Percentiles rank a stretch among this genome's conserved stretches.
These are phyloP conservation scores for Megalurothrips usitatus DNA, from an alignment of 2,888 invertebrate species.

Conservation along the genomic window DNA sequence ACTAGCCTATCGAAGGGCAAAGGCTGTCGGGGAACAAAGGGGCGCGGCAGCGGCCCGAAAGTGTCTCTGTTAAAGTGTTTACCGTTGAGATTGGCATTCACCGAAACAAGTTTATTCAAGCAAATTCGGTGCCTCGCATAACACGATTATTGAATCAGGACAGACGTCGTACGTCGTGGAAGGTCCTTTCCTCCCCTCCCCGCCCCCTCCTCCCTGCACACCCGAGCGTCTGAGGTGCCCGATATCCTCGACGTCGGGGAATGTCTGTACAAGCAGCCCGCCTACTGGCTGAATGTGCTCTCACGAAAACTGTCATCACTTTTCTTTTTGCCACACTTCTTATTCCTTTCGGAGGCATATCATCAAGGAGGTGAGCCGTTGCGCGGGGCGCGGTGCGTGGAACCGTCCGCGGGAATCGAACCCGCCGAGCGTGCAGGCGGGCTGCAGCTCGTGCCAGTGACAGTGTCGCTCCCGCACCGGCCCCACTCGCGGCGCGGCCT, in stretches of 20 bases:
- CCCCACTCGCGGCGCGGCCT: no score
- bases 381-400: background rate
- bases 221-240: background rate
- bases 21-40: background rate
- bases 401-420: no score
- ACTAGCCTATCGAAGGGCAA: background rate
- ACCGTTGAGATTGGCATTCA: slow-evolving; percentile 24
- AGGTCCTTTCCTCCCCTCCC: background rate
- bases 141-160: slow-evolving; percentile 19
- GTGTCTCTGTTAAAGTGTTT: slow-evolving; percentile 6
- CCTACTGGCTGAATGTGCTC: no score
- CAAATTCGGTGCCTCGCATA: slow-evolving; percentile 20
- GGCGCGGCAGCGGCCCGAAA: background rate
- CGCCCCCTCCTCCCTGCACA: background rate
- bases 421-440: no score
- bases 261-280: no score
- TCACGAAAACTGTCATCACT: background rate
- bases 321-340: background rate
- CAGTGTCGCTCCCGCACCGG: no score
- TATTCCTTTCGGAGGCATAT: background rate
- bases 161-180: background rate
- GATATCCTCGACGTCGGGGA: no score
- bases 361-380: no score
- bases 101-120: slow-evolving; percentile 20
- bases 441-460: no score